A percentile compares a stretch with the other conserved stretches of the same genome.
These are phyloP conservation scores for Myrmecobius fasciatus DNA, from an alignment of 2,113 vertebrate species.

Conservation along the genomic window DNA sequence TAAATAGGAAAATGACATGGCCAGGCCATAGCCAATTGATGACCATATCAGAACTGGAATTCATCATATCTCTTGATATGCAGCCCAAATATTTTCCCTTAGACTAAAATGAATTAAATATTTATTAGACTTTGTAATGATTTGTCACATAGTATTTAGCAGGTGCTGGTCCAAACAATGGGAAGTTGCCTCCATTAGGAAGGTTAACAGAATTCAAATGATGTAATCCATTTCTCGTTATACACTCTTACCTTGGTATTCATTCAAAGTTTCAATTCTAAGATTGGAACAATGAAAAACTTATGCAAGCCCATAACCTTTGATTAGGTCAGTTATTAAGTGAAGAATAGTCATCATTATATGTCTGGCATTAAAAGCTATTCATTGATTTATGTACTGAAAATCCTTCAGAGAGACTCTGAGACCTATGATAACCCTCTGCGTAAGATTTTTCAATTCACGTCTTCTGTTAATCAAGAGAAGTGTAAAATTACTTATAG, in stretches of 20 bases:
- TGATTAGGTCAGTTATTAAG: conserved; percentile 22
- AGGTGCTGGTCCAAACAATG: neutral
- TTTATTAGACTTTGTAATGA: neutral
- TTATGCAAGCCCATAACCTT: neutral
- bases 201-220: conserved; percentile 21
- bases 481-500: neutral
- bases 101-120: neutral
- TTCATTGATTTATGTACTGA: neutral
- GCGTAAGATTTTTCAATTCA: conserved; percentile 27
- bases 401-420: conserved; percentile 43
- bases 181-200: neutral
- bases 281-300: conserved; percentile 6
- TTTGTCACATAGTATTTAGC: conserved; percentile 23
- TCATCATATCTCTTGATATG: neutral
- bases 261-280: conserved; percentile 37
- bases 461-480: conserved; percentile 54
- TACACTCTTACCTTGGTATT: neutral
- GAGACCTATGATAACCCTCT: neutral
- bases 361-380: conserved; percentile 16
- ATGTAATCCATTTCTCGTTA: conserved; percentile 17
- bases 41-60: neutral
- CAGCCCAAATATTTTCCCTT: neutral
- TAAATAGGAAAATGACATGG: neutral
- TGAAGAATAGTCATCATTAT: neutral
- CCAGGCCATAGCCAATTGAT: neutral